Conservation (phyloP, 64 coral and sea anemone genomes). For the Anthopleura sola region DNA sequence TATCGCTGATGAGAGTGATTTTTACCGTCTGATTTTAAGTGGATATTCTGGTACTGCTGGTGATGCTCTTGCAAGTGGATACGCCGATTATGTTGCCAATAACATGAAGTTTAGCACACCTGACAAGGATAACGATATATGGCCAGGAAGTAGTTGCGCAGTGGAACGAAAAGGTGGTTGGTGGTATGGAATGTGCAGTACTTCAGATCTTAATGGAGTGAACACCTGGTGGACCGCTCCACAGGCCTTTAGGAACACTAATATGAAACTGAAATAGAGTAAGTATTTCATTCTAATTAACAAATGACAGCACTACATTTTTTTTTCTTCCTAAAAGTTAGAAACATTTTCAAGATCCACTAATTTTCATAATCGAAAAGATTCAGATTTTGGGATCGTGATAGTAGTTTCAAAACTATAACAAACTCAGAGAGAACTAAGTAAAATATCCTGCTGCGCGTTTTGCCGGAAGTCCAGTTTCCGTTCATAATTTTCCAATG, state of each 20-base stretch:
- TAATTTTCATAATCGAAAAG: too few relatives aligned
- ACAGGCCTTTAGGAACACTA: neutral
- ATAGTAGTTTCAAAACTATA: too few relatives aligned
- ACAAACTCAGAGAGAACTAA: too few relatives aligned
- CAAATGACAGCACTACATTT: too few relatives aligned
- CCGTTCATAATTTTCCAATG: too few relatives aligned
- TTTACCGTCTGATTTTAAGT: neutral
- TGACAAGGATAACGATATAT: conserved; percentile 10
- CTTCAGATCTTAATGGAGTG: conserved; percentile 29
- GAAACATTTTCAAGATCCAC: too few relatives aligned
- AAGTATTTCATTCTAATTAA: neutral
- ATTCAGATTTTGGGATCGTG: too few relatives aligned
- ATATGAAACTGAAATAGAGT: conserved; percentile 33
- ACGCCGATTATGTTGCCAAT: neutral
- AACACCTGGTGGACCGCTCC: neutral
- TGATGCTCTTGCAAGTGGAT: neutral
- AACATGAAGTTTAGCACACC: conserved; percentile 10
- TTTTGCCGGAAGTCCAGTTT: too few relatives aligned
- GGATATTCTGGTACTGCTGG: conserved; percentile 11
- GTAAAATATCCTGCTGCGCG: too few relatives aligned
- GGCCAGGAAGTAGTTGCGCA: neutral
- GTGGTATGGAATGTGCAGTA: conserved; percentile 16
- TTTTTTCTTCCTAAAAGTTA: too few relatives aligned
- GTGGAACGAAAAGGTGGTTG: neutral
- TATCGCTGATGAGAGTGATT: neutral